Base-by-base conservation (phyloP, 2,113 vertebrate genomes). In the Centropus unirufus region DNA sequence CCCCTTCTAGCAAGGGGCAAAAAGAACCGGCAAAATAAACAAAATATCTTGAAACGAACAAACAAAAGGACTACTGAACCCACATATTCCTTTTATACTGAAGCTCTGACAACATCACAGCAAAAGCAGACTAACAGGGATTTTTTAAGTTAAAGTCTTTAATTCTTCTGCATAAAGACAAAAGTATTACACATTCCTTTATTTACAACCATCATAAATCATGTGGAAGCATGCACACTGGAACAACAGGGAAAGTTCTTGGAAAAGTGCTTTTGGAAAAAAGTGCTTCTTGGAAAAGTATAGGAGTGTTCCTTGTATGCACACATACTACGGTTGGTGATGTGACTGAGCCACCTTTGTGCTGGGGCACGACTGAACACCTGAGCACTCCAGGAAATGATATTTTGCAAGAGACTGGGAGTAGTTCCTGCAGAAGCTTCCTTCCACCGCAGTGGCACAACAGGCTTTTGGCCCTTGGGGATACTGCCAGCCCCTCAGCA, bases 101-200 rank as follows among this genome's bases (percentile, higher is more conserved):
- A 44, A 61, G 72, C 14, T n/a, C 8, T 24, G 12, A 66, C 12
- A 82, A 55, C 6, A 4, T 9, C 86, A 68, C 30, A 23, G 2
- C 61, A 89, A 87, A 85, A 90, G 11, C 39, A 57, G 39, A 83
- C 36, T 36, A 89, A 27, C 4, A 22, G 36, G 5, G 18, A 67
- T 81, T 75, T 83, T 92, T 69, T 4, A 69, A 68, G 40, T 62
- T 52, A 12, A 32, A 80, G 32, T 72, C 23, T 91, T 96, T 95
- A 91, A 67, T 95, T 87, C 47, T 73, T 92, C 49, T 63, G 47
- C 88, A 83, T 83, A 89, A 95, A 89, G 88, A 87, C 77, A 72
- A 78, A 91, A 83, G 18, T 9, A n/a, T 59, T 63, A 82, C 30
- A 39, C 52, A 75, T 68, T 78, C 76, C 82, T 22, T 57, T 87